A percentile compares a stretch with the other conserved stretches of the same genome.
Conservation (phyloP, 2,797 vertebrate genomes). For the Orientallactaga sibirica region DNA sequence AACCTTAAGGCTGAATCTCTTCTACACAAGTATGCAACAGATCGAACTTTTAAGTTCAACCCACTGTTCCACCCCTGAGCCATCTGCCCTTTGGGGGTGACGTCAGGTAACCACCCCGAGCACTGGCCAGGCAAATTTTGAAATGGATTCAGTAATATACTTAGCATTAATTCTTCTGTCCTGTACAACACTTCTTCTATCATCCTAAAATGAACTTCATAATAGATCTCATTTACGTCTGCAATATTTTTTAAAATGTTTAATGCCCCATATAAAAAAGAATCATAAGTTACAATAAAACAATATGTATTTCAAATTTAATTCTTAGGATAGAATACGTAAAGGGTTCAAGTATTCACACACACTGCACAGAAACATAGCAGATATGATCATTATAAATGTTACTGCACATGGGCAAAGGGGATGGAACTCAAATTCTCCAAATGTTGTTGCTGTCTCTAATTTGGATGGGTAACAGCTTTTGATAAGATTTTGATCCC, state of each 20-base stretch:
- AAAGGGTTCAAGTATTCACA: background rate
- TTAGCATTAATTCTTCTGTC: background rate
- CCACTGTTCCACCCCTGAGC: background rate
- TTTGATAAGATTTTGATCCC: background rate
- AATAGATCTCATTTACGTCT: background rate
- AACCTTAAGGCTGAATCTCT: background rate
- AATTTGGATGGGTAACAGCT: background rate
- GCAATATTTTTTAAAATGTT: background rate
- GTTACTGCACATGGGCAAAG: fast-evolving
- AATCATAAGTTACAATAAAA: background rate
- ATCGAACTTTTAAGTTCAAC: background rate
- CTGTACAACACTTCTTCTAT: background rate
- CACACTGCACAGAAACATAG: background rate
- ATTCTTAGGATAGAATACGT: background rate
- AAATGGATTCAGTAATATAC: background rate
- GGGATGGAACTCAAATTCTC: background rate
- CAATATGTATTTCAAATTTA: background rate
- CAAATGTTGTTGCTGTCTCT: fast-evolving
- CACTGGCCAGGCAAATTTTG: background rate
- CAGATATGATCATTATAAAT: background rate
- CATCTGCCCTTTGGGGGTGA: background rate
- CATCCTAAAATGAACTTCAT: background rate
- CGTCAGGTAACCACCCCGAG: background rate
- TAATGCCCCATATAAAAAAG: background rate
- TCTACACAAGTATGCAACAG: background rate